Base-by-base conservation (phyloP, 2,113 vertebrate genomes). In the Hippolais icterina region DNA sequence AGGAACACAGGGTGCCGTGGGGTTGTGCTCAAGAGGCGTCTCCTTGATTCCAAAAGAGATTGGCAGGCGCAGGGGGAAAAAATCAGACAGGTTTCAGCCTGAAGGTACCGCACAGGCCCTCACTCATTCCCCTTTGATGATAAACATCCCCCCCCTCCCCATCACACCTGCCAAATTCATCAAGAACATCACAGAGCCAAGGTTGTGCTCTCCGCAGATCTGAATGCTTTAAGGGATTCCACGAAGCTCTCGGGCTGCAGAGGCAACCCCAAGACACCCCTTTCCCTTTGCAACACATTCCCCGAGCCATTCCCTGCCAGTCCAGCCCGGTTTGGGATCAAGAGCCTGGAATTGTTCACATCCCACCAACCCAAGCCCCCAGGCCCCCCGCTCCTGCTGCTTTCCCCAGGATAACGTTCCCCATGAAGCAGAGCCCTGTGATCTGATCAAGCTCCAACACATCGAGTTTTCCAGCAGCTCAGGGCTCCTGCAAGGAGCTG, bases 11-110 rank as follows among this genome's bases (percentile, higher is more conserved):
- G 93, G 88, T 94, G 96, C 94, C 60, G 92, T 93, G 95, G 93
- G 93, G 83, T 93, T 95, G 96, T 84, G 92, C 93, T 94, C 90
- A 1, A 83, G 95, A 96, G 94, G 96, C 93, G 90, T 96, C 93
- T 96, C 96, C 96, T 95, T 96, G 95, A 97, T 97, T 97, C 96
- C 94, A 95, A 8, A 44, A 92, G 92, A 96, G 96, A 93, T 96
- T 96, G 93, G 96, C 96, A 96, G 93, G 90, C 94, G 59, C 59
- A 95, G 92, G 96, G 93, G 96, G 92, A 91, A 93, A 87, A 88
- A 97, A 97, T 97, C 96, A 96, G 96, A 95, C 96, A 97, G 94
- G 96, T 96, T 96, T 44, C 96, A 97, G 95, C 94, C 96, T 93
- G 93, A 96, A 97, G 96, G 94, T 94, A 96, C 93, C 4, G 72